Conservation (phyloP, 1,140 invertebrate species). For the Charaxes varanes region DNA sequence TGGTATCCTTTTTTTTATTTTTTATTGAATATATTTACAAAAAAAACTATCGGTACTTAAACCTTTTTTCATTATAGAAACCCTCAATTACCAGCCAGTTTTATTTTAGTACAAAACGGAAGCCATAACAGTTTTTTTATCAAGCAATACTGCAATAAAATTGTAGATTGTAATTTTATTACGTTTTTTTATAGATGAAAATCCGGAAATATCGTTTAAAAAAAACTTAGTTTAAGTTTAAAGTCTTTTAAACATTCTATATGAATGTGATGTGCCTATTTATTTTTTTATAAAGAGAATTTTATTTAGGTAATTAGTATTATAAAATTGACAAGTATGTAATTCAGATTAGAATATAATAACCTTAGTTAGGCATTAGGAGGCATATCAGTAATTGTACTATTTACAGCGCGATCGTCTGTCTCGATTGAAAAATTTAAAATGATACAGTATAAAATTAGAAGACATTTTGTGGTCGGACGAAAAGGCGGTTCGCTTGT, state of each 20-base stretch:
- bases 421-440: neutral
- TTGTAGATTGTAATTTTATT: constrained; percentile 45
- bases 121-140: constrained; percentile 55
- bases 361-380: constrained; percentile 32
- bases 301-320: constrained; percentile 46
- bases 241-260: constrained; percentile 43
- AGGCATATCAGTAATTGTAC: constrained; percentile 12
- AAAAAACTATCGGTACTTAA: constrained; percentile 17
- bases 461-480: neutral
- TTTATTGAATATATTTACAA: constrained; percentile 4
- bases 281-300: constrained; percentile 59
- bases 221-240: constrained; percentile 46
- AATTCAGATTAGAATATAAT: constrained; percentile 37
- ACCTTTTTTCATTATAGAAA: constrained; percentile 7
- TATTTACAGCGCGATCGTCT: neutral
- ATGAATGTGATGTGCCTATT: constrained; percentile 67
- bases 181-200: constrained; percentile 2
- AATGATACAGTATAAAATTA: neutral
- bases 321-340: constrained; percentile 49
- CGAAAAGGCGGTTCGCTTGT: neutral
- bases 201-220: constrained; percentile 19
- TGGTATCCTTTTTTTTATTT: constrained; percentile 6
- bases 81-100: constrained; percentile 16
- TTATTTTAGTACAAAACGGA: constrained; percentile 56
- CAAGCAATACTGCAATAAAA: constrained; percentile 49